These are phyloP conservation scores for Forficula auricularia DNA, from an alignment of 1,140 invertebrate species.

Conservation along the genomic window DNA sequence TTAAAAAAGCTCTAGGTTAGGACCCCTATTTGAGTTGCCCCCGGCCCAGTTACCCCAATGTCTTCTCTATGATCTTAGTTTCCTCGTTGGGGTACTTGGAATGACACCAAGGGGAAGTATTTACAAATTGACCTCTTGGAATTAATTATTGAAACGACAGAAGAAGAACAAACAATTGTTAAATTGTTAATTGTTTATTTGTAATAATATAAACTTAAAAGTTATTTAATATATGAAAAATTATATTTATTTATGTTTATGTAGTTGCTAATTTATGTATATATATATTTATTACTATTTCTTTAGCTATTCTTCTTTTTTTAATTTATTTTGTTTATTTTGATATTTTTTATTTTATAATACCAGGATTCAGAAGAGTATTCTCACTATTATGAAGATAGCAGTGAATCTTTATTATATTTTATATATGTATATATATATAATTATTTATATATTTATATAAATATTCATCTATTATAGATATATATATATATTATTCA, in stretches of 20 bases:
- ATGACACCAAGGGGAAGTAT: too few relatives aligned
- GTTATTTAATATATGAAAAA: slow-evolving; percentile 63
- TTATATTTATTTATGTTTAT: slow-evolving; percentile 52
- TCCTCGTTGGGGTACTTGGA: too few relatives aligned
- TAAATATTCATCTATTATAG: slow-evolving; percentile 12
- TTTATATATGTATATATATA: slow-evolving; percentile 2
- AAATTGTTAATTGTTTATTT: slow-evolving; percentile 25
- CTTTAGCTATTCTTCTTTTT: slow-evolving; percentile 9
- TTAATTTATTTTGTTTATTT: slow-evolving; percentile 13
- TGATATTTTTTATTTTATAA: slow-evolving; percentile 24
- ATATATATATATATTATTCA: too few relatives aligned
- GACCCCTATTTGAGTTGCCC: too few relatives aligned
- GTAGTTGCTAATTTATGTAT: slow-evolving; percentile 17
- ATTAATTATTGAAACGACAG: too few relatives aligned
- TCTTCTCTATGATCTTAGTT: too few relatives aligned
- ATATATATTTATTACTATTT: slow-evolving; percentile 15
- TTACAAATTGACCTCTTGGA: too few relatives aligned
- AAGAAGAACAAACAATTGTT: too few relatives aligned
- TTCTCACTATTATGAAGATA: slow-evolving; percentile 35
- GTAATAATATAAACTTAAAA: slow-evolving; percentile 64
- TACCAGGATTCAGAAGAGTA: slow-evolving; percentile 41
- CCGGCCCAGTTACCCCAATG: too few relatives aligned
- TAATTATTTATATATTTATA: neutral
- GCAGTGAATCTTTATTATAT: slow-evolving; percentile 10
- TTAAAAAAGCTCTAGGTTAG: too few relatives aligned